A percentile compares a stretch with the other conserved stretches of the same genome.
Conservation (phyloP, 2,113 vertebrate genomes). For the Pseudopodoces humilis region DNA sequence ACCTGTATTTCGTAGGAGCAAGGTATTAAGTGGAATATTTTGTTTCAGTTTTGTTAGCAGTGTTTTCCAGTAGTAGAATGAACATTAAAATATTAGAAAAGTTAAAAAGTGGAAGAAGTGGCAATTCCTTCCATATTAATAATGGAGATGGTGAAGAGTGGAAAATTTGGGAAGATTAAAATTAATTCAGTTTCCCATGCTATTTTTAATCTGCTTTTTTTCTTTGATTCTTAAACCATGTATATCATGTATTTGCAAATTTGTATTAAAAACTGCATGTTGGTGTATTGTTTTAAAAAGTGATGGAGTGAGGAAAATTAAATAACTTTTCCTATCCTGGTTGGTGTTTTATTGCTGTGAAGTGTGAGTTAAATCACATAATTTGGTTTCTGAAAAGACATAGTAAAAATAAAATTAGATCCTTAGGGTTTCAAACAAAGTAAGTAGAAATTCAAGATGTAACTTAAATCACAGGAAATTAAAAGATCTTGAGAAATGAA, state of each 20-base stretch:
- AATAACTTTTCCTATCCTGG: background rate
- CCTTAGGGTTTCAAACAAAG: background rate
- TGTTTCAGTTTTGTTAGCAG: background rate
- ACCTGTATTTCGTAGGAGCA: slow-evolving; percentile 94
- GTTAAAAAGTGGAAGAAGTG: background rate
- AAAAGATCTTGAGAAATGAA: background rate
- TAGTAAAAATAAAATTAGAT: background rate
- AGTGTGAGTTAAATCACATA: background rate
- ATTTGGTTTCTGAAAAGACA: background rate
- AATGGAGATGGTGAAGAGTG: background rate
- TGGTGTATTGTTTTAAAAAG: background rate
- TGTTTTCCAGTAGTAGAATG: background rate
- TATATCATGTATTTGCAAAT: background rate
- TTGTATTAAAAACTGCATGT: background rate
- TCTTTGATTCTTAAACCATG: background rate
- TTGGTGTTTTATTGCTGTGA: background rate
- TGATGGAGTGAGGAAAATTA: background rate
- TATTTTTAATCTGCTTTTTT: background rate
- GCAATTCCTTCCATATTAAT: background rate
- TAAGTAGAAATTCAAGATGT: background rate
- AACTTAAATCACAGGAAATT: background rate
- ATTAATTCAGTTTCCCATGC: background rate
- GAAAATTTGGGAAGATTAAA: background rate
- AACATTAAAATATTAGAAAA: background rate
- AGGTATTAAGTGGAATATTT: slow-evolving; percentile 75